Evolutionary conservation across 2,113 vertebrate genomes (phyloP).

Genomic region (Cololabis saira): DNA sequence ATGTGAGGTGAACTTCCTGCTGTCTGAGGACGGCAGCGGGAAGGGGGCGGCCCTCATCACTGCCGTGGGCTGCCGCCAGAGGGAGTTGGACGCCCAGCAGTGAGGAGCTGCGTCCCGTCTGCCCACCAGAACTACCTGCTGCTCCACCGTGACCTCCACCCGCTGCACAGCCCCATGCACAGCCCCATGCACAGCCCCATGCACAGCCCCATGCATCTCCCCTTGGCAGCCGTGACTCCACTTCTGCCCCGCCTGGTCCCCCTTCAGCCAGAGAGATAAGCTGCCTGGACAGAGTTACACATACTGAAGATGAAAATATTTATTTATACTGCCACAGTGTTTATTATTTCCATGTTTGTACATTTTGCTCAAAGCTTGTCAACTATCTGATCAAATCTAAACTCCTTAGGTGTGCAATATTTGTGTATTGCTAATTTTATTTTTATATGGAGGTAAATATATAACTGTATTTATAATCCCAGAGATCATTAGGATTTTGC

Average conservation of each 20-base stretch:
- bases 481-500: constrained; percentile 54
- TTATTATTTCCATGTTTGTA: constrained; percentile 74
- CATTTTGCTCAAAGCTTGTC: constrained; percentile 60
- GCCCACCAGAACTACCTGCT: constrained; percentile 40
- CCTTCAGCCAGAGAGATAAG: constrained; percentile 48
- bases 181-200: too few species aligned
- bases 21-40: constrained; percentile 93
- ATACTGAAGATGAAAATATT: constrained; percentile 55
- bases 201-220: constrained; percentile 26
- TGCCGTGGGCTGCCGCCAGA: constrained; percentile 89
- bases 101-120: constrained; percentile 59
- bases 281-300: constrained; percentile 42
- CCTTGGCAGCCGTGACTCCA: constrained; percentile 76
- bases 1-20: constrained; percentile 91
- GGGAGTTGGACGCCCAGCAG: constrained; percentile 79
- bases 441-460: constrained; percentile 78
- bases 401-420: constrained; percentile 71
- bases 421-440: constrained; percentile 75
- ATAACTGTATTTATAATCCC: constrained; percentile 74
- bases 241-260: constrained; percentile 39
- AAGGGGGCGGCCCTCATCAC: constrained; percentile 97
- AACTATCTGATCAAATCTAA: constrained; percentile 41
- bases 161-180: constrained; percentile 36
- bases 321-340: constrained; percentile 66
- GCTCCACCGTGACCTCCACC: constrained; percentile 49